A percentile compares a stretch with the other conserved stretches of the same genome.
phyloP scores from a whole-genome alignment of 2,113 vertebrate species.

The Alexandromys fortis region DNA sequence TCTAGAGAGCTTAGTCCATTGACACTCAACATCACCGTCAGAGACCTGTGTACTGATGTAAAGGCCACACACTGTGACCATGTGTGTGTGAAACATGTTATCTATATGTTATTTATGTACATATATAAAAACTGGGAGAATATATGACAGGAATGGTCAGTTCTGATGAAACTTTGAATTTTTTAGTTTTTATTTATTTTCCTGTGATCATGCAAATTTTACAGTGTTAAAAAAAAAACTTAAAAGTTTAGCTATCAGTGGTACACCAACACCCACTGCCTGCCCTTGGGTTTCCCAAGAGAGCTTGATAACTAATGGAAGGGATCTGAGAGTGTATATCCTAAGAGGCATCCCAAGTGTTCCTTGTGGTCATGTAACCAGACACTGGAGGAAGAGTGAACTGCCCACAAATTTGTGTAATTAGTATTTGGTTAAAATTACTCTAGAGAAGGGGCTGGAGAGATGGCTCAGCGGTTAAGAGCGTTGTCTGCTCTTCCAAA shows the following conservation, averaged over 20 bases:
- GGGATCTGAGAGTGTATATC: background rate
- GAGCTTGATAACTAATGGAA: slow-evolving; percentile 2
- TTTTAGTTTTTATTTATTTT: slow-evolving; percentile 35
- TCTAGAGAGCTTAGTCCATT: background rate
- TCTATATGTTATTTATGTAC: slow-evolving; percentile 4
- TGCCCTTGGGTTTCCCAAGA: background rate
- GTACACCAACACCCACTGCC: background rate
- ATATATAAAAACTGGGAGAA: background rate
- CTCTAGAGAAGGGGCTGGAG: background rate
- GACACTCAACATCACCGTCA: background rate
- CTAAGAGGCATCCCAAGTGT: background rate
- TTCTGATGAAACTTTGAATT: slow-evolving; percentile 15
- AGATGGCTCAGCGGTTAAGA: too few species aligned
- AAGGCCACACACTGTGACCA: background rate
- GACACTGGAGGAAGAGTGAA: background rate
- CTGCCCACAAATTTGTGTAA: background rate
- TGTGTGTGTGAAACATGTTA: background rate
- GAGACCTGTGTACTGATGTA: background rate
- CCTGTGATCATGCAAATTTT: background rate
- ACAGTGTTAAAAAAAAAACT: slow-evolving; percentile 8
- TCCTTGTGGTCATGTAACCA: background rate
- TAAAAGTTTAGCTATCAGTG: background rate
- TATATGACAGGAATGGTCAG: background rate
- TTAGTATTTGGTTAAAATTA: background rate
- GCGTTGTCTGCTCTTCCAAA: too few species aligned